Evolutionary conservation across 2,113 vertebrate species (phyloP).

Genomic region (Gymnocephalus cernua): DNA sequence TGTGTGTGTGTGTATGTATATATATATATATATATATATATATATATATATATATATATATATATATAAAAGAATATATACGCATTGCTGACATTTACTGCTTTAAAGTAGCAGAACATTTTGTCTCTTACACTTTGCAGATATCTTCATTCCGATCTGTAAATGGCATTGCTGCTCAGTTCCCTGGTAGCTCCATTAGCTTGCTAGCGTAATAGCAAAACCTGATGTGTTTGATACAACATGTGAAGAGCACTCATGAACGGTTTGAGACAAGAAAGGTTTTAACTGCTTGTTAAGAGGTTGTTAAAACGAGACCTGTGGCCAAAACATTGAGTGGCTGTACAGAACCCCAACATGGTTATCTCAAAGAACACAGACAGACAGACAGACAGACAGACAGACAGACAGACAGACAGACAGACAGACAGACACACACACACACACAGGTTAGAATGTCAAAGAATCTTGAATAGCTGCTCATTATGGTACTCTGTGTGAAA

Average conservation of each 20-base stretch:
- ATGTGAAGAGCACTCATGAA: conserved; percentile 70
- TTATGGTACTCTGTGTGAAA: conserved; percentile 56
- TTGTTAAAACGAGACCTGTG: conserved; percentile 71
- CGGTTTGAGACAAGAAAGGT: conserved; percentile 71
- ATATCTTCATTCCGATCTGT: conserved; percentile 22
- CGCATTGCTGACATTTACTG: conserved; percentile 13
- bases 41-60: too few relatives aligned
- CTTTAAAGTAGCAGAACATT: conserved; percentile 15
- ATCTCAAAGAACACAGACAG: conserved; percentile 29
- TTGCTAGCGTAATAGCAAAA: conserved; percentile 40
- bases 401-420: neutral
- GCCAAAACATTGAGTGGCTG: conserved; percentile 52
- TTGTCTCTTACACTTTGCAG: neutral
- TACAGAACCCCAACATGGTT: conserved; percentile 11
- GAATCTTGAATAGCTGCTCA: conserved; percentile 51
- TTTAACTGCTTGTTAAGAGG: conserved; percentile 81
- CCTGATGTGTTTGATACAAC: conserved; percentile 57
- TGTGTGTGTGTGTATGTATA: too few relatives aligned
- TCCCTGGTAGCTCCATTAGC: conserved; percentile 34
- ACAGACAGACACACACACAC: conserved; percentile 12
- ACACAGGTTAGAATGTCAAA: conserved; percentile 48
- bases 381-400: conserved; percentile 9
- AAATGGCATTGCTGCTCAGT: conserved; percentile 37
- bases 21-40: too few relatives aligned
- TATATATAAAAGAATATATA: neutral